Percentiles rank a stretch among this genome's conserved stretches.
Evolutionary conservation across 1,140 invertebrate genomes (phyloP).

Genomic region (Homarus americanus): DNA sequence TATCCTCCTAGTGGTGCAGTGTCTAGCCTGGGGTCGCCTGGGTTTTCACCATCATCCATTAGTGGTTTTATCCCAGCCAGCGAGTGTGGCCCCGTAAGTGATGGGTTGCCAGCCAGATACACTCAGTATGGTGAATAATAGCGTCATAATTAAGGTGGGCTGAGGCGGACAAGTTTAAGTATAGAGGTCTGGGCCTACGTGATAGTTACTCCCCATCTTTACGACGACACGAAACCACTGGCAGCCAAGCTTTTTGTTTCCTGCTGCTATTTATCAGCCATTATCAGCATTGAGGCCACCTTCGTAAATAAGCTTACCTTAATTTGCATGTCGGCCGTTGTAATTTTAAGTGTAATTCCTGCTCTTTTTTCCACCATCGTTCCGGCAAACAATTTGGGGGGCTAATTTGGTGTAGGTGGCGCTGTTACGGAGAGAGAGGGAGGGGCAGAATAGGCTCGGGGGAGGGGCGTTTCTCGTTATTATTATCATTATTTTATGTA

Average conservation of each 20-base stretch:
- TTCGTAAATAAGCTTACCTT: constrained; percentile 27
- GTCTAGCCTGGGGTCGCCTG: too few relatives aligned
- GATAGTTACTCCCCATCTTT: constrained; percentile 15
- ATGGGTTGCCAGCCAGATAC: constrained; percentile 6
- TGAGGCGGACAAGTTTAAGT: constrained; percentile 19
- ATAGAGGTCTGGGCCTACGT: constrained; percentile 29
- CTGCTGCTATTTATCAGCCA: constrained; percentile 24
- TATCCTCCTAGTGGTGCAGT: too few relatives aligned
- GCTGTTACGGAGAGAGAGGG: neutral
- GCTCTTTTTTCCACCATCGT: neutral
- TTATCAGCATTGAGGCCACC: constrained; percentile 23
- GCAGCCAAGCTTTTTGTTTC: constrained; percentile 19
- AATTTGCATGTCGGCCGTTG: constrained; percentile 48
- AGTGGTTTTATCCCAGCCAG: constrained; percentile 6
- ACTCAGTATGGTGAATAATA: neutral
- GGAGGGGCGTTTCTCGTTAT: too few relatives aligned
- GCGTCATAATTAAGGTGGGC: constrained; percentile 29
- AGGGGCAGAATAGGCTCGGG: too few relatives aligned
- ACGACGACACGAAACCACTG: neutral
- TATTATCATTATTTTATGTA: too few relatives aligned
- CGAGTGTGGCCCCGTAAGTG: neutral
- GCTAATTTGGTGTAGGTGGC: neutral
- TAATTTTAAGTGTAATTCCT: constrained; percentile 56
- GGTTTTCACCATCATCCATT: neutral
- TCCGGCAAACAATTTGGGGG: neutral